A percentile compares a stretch with the other conserved stretches of the same genome.
phyloP scores from a whole-genome alignment of 2,797 vertebrate genomes.

The Cirrhinus molitorella region DNA sequence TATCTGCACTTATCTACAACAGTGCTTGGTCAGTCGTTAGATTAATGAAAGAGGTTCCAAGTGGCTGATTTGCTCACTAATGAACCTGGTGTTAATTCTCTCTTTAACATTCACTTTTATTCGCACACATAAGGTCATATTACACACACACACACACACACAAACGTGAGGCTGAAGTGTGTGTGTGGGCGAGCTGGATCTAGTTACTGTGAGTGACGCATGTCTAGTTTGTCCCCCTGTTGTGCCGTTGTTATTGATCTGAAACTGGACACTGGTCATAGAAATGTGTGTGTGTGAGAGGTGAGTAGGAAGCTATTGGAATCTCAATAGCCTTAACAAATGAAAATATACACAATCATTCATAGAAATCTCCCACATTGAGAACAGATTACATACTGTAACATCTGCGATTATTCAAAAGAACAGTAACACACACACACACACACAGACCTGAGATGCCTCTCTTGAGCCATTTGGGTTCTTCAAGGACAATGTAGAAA shows the following conservation, averaged over 20 bases:
- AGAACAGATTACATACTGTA: neutral
- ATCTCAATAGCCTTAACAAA: conserved; percentile 13
- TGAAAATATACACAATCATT: conserved; percentile 21
- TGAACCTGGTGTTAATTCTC: conserved; percentile 28
- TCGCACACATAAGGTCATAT: conserved; percentile 18
- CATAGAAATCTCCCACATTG: neutral
- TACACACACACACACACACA: neutral
- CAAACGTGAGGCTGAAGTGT: conserved; percentile 23
- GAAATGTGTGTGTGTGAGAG: conserved; percentile 26
- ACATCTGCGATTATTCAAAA: neutral
- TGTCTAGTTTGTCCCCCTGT: conserved; percentile 40
- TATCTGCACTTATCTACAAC: neutral
- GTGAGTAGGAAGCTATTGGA: conserved; percentile 7
- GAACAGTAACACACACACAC: conserved; percentile 70
- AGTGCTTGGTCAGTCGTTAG: neutral
- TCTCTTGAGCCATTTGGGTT: conserved; percentile 91
- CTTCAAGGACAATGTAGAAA: conserved; percentile 91
- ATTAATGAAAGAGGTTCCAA: neutral
- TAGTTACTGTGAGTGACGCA: conserved; percentile 49
- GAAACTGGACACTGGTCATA: conserved; percentile 60
- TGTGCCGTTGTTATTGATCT: conserved; percentile 62
- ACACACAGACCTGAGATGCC: conserved; percentile 87
- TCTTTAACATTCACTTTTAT: conserved; percentile 25
- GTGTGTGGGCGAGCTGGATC: conserved; percentile 31
- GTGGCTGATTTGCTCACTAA: conserved; percentile 24